Evolutionary conservation across 2,797 vertebrate genomes (phyloP).

Genomic region (Typhlichthys eigenmanni): DNA sequence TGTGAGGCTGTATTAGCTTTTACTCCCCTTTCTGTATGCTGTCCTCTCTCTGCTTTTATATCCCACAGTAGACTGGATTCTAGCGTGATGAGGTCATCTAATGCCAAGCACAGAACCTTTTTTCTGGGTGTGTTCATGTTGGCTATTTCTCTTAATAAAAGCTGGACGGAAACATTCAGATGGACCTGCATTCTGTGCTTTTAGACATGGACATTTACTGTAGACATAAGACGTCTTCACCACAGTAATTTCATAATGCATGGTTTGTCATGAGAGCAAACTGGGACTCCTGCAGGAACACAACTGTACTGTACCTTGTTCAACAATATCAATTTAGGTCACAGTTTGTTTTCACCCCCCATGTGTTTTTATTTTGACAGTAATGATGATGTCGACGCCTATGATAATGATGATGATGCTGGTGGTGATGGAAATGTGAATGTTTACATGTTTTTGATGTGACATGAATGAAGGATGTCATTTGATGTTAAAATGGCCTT

Average conservation of each 20-base stretch:
- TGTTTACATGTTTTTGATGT: conserved; percentile 30
- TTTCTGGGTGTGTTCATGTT: conserved; percentile 24
- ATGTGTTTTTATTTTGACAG: conserved; percentile 18
- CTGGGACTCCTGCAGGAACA: conserved; percentile 6
- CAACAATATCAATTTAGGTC: conserved; percentile 21
- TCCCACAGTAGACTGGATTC: conserved; percentile 51
- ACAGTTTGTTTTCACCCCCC: conserved; percentile 25
- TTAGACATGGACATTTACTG: conserved; percentile 4
- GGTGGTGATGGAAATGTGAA: conserved; percentile 33
- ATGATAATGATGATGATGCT: conserved; percentile 12
- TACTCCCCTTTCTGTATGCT: conserved; percentile 57
- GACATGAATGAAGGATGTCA: conserved; percentile 20
- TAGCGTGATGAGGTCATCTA: conserved; percentile 64
- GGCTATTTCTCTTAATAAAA: conserved; percentile 24
- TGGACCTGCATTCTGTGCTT: conserved; percentile 22
- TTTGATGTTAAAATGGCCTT: conserved; percentile 59
- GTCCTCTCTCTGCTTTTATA: conserved; percentile 42
- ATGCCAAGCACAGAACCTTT: conserved; percentile 59
- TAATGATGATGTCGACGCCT: conserved; percentile 14
- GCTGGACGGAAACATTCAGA: conserved; percentile 18
- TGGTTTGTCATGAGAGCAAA: conserved; percentile 24
- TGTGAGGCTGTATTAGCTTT: conserved; percentile 51
- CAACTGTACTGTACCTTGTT: conserved; percentile 38
- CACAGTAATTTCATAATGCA: conserved; percentile 37
- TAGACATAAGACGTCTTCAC: conserved; percentile 32